phyloP scores from a whole-genome alignment of 2,888 invertebrate genomes.

The Polylopha cassiicola region DNA sequence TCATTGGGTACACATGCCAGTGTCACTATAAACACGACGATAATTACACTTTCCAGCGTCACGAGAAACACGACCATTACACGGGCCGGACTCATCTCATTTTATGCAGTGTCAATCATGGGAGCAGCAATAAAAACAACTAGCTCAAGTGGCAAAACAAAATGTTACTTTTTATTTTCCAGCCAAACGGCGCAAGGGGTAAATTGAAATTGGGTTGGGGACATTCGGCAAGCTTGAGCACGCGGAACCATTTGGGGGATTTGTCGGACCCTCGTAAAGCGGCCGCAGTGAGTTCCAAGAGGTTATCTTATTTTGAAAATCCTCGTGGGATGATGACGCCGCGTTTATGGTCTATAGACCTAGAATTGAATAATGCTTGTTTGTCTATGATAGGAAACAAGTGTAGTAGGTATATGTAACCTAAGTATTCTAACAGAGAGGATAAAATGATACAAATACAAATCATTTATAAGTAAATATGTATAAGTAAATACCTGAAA shows the following conservation, averaged over 20 bases:
- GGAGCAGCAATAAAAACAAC: slow-evolving; percentile 44
- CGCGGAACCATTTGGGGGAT: slow-evolving; percentile 47
- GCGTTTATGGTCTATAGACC: slow-evolving; percentile 37
- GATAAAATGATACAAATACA: too few relatives aligned
- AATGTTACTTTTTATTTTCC: slow-evolving; percentile 48
- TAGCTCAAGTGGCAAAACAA: slow-evolving; percentile 46
- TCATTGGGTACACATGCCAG: too few relatives aligned
- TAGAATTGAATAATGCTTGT: too few relatives aligned
- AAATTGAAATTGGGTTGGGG: slow-evolving; percentile 60
- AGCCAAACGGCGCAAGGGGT: slow-evolving; percentile 47
- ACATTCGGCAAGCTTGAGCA: slow-evolving; percentile 50
- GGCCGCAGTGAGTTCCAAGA: slow-evolving; percentile 36
- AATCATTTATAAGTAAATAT: too few relatives aligned
- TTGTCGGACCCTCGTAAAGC: slow-evolving; percentile 63
- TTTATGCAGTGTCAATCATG: slow-evolving; percentile 22
- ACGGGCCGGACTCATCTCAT: slow-evolving; percentile 15
- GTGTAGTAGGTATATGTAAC: too few relatives aligned
- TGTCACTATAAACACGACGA: too few relatives aligned
- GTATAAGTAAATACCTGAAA: too few relatives aligned
- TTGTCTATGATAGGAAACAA: too few relatives aligned
- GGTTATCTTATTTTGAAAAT: slow-evolving; percentile 56
- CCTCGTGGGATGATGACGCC: slow-evolving; percentile 42
- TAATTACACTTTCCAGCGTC: too few relatives aligned
- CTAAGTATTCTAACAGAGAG: too few relatives aligned
- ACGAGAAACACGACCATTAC: slow-evolving; percentile 1